Base-by-base conservation (phyloP, 30 jellyfish, hydroid and myxozoan species). In the Pseudorhiza aurosa region DNA sequence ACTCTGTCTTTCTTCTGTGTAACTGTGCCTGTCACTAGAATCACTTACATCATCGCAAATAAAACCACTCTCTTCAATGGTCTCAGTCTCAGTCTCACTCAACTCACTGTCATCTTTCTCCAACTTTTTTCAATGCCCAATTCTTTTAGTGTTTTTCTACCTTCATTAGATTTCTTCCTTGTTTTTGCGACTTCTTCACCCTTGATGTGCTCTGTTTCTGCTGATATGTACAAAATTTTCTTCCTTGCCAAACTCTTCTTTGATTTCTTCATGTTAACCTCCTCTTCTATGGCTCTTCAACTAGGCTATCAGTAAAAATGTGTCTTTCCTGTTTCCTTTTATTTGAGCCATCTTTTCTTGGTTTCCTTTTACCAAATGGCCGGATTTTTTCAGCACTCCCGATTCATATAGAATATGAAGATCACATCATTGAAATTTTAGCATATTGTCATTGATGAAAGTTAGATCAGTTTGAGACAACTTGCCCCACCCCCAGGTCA, bases 1-100 rank as follows among this genome's bases (percentile, higher is more conserved):
- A 25, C 50, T 72, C 72, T 72, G 86, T 24, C 86, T 53, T 33
- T 72, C 86, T 49, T 47, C 74, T 21, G 74, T 18, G 39, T 72
- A n/a, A n/a, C n/a, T n/a, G n/a, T n/a, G 50, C 70, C 70, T 70
- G 29, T 25, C 75, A 28, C 56, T 39, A 55, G 27, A 59, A 72
- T 47, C 75, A 55, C 86, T 72, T 25, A 31, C 75, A 72, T 50
- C 62, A 25, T 72, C 75, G 56, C 74, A 72, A 50, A 55, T 31
- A 49, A 25, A 30, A 50, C 51, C 56, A 50, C 65, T 43, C 39
- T 40, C 83, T 44, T 69, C 83, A 69, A 68, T 69, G 83, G n/a
- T n/a, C n/a, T n/a, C n/a, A n/a, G 65, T 47, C 39, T 72, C 75
- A 72, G 75, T 45, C 17, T 36, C 44, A 68, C 40, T 22, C 43